Evolutionary conservation across 2,888 invertebrate genomes (phyloP), one percentile per base, ranked within the genome.

Genomic region (Criorhina ranunculi): DNA sequence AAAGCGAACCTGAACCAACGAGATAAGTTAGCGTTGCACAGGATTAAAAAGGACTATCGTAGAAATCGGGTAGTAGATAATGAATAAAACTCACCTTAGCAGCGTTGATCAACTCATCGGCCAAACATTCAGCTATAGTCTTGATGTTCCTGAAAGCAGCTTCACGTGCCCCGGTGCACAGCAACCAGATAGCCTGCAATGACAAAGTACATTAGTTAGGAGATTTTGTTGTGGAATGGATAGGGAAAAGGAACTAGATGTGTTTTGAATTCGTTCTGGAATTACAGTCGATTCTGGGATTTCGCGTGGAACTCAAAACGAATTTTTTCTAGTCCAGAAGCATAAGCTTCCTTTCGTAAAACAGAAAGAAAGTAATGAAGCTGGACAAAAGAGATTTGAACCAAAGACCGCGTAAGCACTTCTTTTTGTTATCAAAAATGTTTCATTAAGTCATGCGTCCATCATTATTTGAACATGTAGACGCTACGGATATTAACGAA

Each of bases 141-240:
- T 99, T 99, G 92, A 99, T 99, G 93, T 99, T 99, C 91, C 99
- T 96, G 95, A 99, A 99, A 62, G 99, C 98, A 86, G 99, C 98
- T 93, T 99, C 99, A 89, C 99, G 96, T 62, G 99, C 99, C 87
- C 99, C 99, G 66, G 99, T 99, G 93, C 99, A 99, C 91, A 99
- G 93, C 90, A 99, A 94, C 99, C 99, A 99, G 92, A 99, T 99
- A 62, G 99, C 99, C 94, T 92, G 59, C 15, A 89, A 86, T 46
- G 17, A 44, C 0, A 60, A 29, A 64, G 12, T 8, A n/a, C 7
- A n/a, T 24, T 1, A 9, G 0, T 11, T 49, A 4, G 3, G 15
- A 17, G 42, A 8, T 57, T 57, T 7, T 19, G n/a, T n/a, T 17
- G 24, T 24, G 24, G 1, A 24, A 4, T 12, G 0, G 1, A 40